Percentiles rank a stretch among this genome's conserved stretches.
phyloP scores from a whole-genome alignment of 2,888 invertebrate genomes.

The Linnaemya tessellans region DNA sequence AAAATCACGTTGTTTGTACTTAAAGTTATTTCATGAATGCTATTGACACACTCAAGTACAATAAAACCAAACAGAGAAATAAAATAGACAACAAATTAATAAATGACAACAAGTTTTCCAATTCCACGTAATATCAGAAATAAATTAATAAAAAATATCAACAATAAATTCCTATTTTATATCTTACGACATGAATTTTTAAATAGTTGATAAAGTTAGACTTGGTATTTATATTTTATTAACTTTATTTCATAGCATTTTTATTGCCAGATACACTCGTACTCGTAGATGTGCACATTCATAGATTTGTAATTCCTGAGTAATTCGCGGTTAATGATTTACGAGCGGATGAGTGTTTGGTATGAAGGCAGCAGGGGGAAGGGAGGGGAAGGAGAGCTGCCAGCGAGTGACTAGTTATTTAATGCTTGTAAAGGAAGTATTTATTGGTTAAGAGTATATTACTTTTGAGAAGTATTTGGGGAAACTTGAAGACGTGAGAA shows the following conservation, averaged over 20 bases:
- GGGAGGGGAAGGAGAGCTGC: too few relatives aligned
- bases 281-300: neutral
- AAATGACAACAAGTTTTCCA: conserved; percentile 38
- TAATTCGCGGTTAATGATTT: conserved; percentile 9
- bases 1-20: conserved; percentile 41
- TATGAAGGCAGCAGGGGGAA: too few relatives aligned
- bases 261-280: neutral
- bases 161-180: neutral
- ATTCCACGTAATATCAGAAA: conserved; percentile 31
- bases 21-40: conserved; percentile 59
- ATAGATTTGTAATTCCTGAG: conserved; percentile 2
- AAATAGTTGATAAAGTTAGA: conserved; percentile 7
- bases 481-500: neutral
- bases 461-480: neutral
- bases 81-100: conserved; percentile 4
- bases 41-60: conserved; percentile 51
- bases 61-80: neutral
- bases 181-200: neutral
- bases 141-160: neutral
- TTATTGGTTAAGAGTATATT: neutral
- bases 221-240: neutral
- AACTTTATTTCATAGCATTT: neutral
- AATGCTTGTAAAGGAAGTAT: neutral
- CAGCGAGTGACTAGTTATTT: neutral
- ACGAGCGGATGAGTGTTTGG: neutral